Evolutionary conservation across 2,113 vertebrate species (phyloP).

Genomic region (Origma solitaria): DNA sequence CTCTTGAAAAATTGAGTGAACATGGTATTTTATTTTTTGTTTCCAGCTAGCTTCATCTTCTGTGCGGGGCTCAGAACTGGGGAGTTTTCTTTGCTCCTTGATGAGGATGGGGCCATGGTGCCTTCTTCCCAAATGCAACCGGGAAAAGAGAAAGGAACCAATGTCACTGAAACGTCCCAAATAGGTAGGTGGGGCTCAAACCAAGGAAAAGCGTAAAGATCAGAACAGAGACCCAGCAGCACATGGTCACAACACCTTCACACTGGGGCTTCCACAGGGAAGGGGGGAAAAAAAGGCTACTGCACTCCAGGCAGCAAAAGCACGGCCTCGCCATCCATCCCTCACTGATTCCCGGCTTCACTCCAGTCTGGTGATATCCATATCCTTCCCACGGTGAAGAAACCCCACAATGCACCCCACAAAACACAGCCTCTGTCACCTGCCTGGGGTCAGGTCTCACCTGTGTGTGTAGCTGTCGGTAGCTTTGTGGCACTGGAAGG

Average conservation of each 20-base stretch:
- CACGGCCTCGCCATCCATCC: not conserved
- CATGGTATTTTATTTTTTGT: conserved; percentile 13
- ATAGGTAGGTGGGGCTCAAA: not conserved
- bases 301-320: accelerated
- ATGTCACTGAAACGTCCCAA: not conserved
- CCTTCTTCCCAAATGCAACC: not conserved
- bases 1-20: not conserved
- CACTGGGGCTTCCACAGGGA: accelerated
- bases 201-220: not conserved
- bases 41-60: not conserved
- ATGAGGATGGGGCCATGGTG: not conserved
- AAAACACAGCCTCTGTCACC: not conserved
- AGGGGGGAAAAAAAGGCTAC: not conserved
- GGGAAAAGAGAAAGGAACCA: not conserved
- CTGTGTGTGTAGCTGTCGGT: not conserved
- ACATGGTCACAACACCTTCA: not conserved
- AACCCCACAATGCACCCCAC: not conserved
- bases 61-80: not conserved
- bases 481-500: not conserved
- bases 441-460: not conserved
- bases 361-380: not conserved
- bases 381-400: not conserved
- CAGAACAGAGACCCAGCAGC: not conserved
- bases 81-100: not conserved
- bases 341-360: not conserved